phyloP scores from a whole-genome alignment of 2,888 invertebrate species.

The Drosophila sordidula region DNA sequence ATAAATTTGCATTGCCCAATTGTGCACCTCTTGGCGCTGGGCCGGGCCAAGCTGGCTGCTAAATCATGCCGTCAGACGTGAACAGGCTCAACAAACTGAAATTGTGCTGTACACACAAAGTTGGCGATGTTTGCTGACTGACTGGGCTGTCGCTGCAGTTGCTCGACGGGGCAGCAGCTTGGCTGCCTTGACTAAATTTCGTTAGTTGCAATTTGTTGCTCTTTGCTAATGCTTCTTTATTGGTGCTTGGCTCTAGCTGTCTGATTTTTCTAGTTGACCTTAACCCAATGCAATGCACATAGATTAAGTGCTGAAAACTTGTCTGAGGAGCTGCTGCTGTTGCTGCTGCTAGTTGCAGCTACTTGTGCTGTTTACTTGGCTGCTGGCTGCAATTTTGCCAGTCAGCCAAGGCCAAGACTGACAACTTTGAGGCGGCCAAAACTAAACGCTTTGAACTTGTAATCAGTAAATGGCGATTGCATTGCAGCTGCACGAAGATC shows the following conservation, averaged over 20 bases:
- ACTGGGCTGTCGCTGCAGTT: conserved; percentile 21
- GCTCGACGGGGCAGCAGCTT: conserved; percentile 22
- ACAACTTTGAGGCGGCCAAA: conserved; percentile 71
- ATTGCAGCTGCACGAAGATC: conserved; percentile 68
- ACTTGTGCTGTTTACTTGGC: conserved; percentile 11
- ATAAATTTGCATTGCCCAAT: conserved; percentile 14
- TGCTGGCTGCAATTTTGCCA: conserved; percentile 68
- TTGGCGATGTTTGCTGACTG: conserved; percentile 32
- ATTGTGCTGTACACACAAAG: conserved; percentile 17
- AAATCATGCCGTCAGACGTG: conserved; percentile 21
- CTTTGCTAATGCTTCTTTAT: conserved; percentile 66
- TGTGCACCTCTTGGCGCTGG: conserved; percentile 3
- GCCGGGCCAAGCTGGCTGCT: conserved; percentile 4
- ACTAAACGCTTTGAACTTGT: conserved; percentile 77
- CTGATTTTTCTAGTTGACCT: conserved; percentile 82
- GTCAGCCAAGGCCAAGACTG: conserved; percentile 74
- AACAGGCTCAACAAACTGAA: conserved; percentile 15
- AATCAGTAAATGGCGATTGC: conserved; percentile 69
- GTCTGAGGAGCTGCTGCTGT: conserved; percentile 48
- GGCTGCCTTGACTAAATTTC: conserved; percentile 62
- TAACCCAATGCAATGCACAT: conserved; percentile 82
- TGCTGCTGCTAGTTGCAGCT: conserved; percentile 8
- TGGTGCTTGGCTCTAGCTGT: conserved; percentile 54
- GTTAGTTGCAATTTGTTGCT: conserved; percentile 64
- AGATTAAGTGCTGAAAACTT: conserved; percentile 73